A percentile compares a stretch with the other conserved stretches of the same genome.
Evolutionary conservation across 2,797 vertebrate species (phyloP).

Genomic region (Ibycter americanus): DNA sequence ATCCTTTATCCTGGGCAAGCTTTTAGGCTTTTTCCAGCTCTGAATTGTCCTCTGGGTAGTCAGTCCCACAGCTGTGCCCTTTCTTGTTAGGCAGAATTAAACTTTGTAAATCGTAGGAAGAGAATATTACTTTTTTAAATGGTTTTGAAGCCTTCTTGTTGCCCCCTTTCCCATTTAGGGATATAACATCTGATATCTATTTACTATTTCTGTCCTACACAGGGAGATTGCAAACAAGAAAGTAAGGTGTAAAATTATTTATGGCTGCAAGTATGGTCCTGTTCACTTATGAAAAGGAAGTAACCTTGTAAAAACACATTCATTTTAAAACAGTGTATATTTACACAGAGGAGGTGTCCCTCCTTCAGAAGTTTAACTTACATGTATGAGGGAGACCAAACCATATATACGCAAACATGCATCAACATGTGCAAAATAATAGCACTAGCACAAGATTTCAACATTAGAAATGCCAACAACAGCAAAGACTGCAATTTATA

Average conservation of each 20-base stretch:
- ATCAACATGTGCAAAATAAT: not conserved
- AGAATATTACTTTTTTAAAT: not conserved
- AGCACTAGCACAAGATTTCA: not conserved
- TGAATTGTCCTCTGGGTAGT: not conserved
- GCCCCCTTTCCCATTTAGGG: not conserved
- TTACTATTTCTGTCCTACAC: not conserved
- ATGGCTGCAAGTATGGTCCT: conserved; percentile 14
- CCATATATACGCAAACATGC: not conserved
- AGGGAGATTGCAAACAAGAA: not conserved
- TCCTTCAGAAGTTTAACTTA: not conserved
- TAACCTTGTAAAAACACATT: conserved; percentile 8
- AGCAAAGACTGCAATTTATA: not conserved
- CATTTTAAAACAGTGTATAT: not conserved
- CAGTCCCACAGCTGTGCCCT: not conserved
- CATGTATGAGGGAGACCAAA: not conserved
- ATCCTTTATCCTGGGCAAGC: not conserved
- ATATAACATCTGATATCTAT: not conserved
- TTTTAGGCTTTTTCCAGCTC: not conserved
- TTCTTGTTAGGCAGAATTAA: not conserved
- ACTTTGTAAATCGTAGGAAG: not conserved
- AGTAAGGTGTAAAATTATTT: not conserved
- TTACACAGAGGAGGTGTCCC: conserved; percentile 37
- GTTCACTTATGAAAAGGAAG: conserved; percentile 19
- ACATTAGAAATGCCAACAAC: not conserved
- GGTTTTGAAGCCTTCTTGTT: not conserved